phyloP scores from a whole-genome alignment of 2,797 vertebrate genomes.

The Tenualosa ilisha region DNA sequence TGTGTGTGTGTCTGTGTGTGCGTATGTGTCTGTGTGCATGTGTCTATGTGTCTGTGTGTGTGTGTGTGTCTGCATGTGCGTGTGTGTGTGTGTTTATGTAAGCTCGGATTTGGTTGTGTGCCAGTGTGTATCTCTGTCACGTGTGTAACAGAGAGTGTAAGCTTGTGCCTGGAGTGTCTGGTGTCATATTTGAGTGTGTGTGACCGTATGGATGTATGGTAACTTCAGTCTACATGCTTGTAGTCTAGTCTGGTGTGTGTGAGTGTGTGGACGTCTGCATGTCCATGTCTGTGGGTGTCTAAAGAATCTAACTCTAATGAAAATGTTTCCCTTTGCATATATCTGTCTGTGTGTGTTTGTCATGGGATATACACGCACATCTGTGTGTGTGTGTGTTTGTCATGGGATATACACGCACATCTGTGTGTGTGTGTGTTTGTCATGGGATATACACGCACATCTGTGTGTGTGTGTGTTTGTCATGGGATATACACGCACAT shows the following conservation, averaged over 20 bases:
- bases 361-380: neutral
- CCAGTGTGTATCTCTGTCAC: neutral
- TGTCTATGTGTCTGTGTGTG: neutral
- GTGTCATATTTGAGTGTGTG: constrained; percentile 9
- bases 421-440: neutral
- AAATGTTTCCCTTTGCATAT: neutral
- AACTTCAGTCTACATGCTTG: neutral
- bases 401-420: neutral
- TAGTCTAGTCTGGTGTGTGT: neutral
- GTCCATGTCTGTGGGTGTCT: neutral
- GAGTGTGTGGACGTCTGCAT: neutral
- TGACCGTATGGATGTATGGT: neutral
- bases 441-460: neutral
- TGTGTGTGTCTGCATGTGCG: neutral
- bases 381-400: too few relatives aligned
- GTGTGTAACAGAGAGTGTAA: neutral
- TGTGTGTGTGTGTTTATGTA: neutral
- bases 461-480: neutral
- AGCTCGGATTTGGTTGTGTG: neutral
- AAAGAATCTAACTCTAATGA: neutral
- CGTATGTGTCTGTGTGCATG: neutral
- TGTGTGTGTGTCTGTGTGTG: neutral
- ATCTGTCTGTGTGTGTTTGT: neutral
- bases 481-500: too few relatives aligned
- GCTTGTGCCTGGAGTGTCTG: neutral